These are phyloP conservation scores for Dendrocopos noguchii DNA, from an alignment of 2,113 vertebrate genomes.

Conservation along the genomic window DNA sequence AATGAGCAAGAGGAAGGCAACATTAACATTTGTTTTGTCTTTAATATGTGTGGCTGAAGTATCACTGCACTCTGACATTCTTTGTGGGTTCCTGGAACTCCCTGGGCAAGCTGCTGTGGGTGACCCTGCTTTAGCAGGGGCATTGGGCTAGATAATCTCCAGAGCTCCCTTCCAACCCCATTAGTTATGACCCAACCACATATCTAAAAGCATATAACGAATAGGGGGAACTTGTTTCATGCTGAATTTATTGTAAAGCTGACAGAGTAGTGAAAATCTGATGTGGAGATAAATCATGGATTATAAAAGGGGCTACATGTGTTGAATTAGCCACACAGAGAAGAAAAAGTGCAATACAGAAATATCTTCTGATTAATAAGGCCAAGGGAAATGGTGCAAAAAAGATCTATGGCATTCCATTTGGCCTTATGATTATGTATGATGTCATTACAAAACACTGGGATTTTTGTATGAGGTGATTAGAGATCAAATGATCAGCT, in stretches of 20 bases:
- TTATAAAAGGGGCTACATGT: neutral
- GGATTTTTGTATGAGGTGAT: conserved; percentile 40
- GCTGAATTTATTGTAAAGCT: neutral
- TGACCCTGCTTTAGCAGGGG: too few relatives aligned
- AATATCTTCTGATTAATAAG: conserved; percentile 70
- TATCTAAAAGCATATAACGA: neutral
- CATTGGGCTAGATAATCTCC: too few relatives aligned
- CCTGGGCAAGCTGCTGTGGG: too few relatives aligned
- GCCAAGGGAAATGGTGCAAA: conserved; percentile 72
- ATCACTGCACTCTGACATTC: neutral
- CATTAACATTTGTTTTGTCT: neutral
- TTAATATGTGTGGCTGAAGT: neutral
- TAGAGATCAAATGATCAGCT: neutral
- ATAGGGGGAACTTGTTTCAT: neutral
- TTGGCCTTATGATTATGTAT: conserved; percentile 67
- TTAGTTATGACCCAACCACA: neutral
- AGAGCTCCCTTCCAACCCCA: too few relatives aligned
- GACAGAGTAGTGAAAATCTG: neutral
- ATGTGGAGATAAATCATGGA: neutral
- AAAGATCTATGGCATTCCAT: conserved; percentile 49
- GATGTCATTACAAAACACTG: conserved; percentile 24
- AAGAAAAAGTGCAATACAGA: conserved; percentile 48
- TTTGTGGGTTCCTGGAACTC: neutral
- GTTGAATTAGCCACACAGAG: conserved; percentile 32
- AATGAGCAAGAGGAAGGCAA: neutral